Evolutionary conservation across 2,113 vertebrate species (phyloP).

Genomic region (Aplodontia rufa): DNA sequence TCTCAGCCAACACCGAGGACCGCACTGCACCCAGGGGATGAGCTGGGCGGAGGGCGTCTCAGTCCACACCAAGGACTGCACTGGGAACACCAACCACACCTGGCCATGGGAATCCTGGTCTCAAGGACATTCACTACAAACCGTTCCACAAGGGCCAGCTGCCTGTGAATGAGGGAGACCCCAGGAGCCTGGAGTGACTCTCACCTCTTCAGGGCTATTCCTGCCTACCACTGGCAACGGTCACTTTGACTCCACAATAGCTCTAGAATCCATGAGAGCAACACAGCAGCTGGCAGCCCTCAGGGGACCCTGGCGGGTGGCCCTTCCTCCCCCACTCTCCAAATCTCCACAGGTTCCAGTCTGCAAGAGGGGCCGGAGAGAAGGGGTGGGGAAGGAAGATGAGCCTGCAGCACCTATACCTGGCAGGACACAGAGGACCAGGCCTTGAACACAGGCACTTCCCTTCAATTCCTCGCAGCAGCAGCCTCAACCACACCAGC

Average conservation of each 20-base stretch:
- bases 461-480: not conserved
- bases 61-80: too few relatives aligned
- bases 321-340: not conserved
- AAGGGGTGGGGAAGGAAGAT: not conserved
- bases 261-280: too few relatives aligned
- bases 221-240: too few relatives aligned
- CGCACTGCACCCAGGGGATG: too few relatives aligned
- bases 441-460: too few relatives aligned
- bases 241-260: too few relatives aligned
- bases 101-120: not conserved
- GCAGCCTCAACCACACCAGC: too few relatives aligned
- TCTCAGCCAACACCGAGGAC: too few relatives aligned
- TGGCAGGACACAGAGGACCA: too few relatives aligned
- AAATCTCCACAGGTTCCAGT: not conserved
- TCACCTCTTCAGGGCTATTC: not conserved
- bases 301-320: not conserved
- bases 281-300: too few relatives aligned
- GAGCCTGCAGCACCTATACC: not conserved
- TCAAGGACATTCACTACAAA: not conserved
- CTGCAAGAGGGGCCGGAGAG: not conserved
- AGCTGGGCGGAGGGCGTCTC: too few relatives aligned
- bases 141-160: not conserved
- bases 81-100: not conserved
- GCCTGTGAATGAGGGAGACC: not conserved
- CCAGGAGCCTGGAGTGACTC: not conserved